Evolutionary conservation across 2,113 vertebrate genomes (phyloP).

Genomic region (Struthidea cinerea): DNA sequence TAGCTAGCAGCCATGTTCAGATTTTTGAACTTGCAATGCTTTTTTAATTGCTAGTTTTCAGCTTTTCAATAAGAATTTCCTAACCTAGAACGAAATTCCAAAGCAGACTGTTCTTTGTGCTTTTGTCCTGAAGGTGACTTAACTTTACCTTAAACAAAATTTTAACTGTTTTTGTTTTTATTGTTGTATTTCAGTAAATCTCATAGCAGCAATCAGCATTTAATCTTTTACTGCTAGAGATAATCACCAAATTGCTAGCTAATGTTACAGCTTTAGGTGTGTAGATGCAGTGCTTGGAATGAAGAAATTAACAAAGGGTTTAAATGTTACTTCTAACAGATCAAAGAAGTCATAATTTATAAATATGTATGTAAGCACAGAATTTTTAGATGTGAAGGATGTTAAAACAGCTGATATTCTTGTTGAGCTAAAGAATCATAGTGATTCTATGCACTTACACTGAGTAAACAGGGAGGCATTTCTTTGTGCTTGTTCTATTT

Average conservation of each 20-base stretch:
- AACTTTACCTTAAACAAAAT: background rate
- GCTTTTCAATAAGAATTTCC: background rate
- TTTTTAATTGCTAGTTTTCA: background rate
- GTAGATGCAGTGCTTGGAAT: background rate
- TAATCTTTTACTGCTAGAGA: background rate
- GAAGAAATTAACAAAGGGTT: background rate
- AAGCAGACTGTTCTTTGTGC: background rate
- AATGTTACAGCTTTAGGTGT: background rate
- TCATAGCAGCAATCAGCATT: background rate
- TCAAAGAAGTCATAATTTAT: background rate
- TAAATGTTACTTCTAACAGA: background rate
- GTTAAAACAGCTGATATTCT: background rate
- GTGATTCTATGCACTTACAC: background rate
- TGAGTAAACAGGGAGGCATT: background rate
- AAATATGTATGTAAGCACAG: fast-evolving
- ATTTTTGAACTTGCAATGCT: background rate
- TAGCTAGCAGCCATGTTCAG: background rate
- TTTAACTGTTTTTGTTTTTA: background rate
- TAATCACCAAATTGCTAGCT: background rate
- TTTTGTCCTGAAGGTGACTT: background rate
- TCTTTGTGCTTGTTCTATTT: background rate
- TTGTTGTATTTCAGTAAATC: background rate
- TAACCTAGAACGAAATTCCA: background rate
- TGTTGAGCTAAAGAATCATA: background rate
- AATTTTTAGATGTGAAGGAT: background rate